Conservation (phyloP, 2,797 vertebrate species). For the Sebastes vulpes region DNA sequence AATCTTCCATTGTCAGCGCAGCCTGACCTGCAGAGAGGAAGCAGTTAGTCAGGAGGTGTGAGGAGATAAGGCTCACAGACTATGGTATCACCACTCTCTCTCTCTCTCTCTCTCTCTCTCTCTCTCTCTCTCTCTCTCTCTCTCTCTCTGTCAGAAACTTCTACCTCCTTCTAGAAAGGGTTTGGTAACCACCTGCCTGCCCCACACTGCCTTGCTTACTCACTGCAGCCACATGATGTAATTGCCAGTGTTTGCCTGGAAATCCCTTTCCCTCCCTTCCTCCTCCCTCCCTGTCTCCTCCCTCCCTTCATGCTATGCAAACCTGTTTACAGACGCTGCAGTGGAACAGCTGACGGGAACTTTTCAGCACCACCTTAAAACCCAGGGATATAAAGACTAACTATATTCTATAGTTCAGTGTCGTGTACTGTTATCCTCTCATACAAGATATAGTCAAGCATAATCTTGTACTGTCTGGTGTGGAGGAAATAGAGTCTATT, state of each 20-base stretch:
- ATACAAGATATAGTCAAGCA: accelerated
- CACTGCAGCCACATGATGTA: constrained; percentile 68
- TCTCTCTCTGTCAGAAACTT: constrained; percentile 18
- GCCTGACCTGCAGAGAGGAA: background rate
- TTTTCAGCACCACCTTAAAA: background rate
- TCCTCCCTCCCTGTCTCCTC: constrained; percentile 1
- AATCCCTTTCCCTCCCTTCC: constrained; percentile 15
- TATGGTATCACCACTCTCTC: background rate
- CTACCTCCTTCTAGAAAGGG: constrained; percentile 62
- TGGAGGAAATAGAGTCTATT: no score
- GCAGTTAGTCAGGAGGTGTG: background rate
- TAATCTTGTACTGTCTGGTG: accelerated
- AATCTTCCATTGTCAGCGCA: constrained; percentile 20
- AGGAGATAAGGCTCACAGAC: constrained; percentile 20
- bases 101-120: background rate
- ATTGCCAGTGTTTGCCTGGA: constrained; percentile 51
- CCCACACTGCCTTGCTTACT: constrained; percentile 5
- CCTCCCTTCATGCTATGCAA: background rate
- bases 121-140: background rate
- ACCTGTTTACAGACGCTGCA: constrained; percentile 16
- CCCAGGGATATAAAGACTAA: background rate
- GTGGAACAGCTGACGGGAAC: constrained; percentile 22
- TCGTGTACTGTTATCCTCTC: no score
- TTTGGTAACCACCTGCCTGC: constrained; percentile 59
- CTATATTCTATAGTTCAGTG: background rate